These are phyloP conservation scores for Cercocebus atys DNA, from an alignment of 2,113 vertebrate genomes.

Conservation along the genomic window DNA sequence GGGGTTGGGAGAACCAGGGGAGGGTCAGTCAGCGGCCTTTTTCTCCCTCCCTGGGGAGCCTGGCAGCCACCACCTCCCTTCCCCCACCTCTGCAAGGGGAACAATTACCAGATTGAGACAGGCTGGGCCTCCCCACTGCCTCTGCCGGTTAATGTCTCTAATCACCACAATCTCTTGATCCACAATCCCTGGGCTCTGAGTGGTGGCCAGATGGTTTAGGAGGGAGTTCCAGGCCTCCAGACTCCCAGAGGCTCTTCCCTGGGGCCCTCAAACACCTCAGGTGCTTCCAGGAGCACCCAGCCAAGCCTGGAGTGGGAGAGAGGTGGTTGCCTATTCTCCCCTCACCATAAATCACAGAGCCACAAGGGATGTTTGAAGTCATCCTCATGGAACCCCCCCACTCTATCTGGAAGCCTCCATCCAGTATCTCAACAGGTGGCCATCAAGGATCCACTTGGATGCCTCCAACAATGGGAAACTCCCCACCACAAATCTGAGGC, in stretches of 20 bases:
- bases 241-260: neutral
- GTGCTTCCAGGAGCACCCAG: neutral
- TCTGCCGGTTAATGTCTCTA: slow-evolving; percentile 83
- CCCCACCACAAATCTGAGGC: neutral
- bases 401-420: neutral
- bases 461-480: neutral
- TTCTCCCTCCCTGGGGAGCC: neutral
- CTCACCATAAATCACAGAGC: neutral
- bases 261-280: neutral
- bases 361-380: neutral
- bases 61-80: neutral
- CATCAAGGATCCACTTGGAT: neutral
- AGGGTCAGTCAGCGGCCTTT: neutral
- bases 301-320: neutral
- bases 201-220: slow-evolving; percentile 83
- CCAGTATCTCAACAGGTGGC: neutral
- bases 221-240: slow-evolving; percentile 37
- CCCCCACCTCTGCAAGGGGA: neutral
- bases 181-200: slow-evolving; percentile 81
- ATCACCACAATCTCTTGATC: slow-evolving; percentile 84
- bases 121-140: slow-evolving; percentile 75
- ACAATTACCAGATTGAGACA: slow-evolving; percentile 79
- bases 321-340: neutral
- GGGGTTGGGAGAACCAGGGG: neutral
- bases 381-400: neutral